Conservation (phyloP, 2,113 vertebrate species). For the Phyllostomus discolor region DNA sequence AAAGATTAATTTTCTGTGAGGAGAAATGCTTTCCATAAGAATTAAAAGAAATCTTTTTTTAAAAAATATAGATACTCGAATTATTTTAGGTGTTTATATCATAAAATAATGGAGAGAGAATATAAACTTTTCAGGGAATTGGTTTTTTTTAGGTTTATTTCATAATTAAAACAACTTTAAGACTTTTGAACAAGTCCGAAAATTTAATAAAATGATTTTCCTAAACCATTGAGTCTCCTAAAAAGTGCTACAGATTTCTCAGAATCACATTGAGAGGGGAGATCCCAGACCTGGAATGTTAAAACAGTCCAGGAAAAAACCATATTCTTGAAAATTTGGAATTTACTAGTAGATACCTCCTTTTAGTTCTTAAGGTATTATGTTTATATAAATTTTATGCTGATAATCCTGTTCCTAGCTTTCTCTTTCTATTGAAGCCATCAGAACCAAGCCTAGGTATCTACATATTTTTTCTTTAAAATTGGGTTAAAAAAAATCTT, state of each 20-base stretch:
- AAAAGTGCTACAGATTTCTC: not conserved
- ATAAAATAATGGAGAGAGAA: not conserved
- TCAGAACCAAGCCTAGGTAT: not conserved
- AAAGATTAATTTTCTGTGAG: no score
- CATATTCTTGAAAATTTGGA: not conserved
- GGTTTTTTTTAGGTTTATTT: not conserved
- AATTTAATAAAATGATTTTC: conserved; percentile 10
- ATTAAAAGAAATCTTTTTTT: not conserved
- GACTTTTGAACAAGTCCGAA: not conserved
- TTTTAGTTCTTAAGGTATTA: not conserved
- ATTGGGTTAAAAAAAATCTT: not conserved
- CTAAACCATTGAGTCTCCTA: not conserved
- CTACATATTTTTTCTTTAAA: not conserved
- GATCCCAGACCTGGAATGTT: not conserved
- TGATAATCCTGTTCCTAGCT: not conserved
- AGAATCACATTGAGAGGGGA: not conserved
- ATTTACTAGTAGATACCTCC: not conserved
- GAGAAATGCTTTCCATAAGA: not conserved
- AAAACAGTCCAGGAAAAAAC: not conserved
- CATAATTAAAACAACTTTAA: not conserved
- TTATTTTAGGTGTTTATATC: conserved; percentile 2
- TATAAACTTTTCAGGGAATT: not conserved
- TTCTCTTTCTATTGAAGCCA: not conserved
- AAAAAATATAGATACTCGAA: not conserved
- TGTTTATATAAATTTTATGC: not conserved